These are phyloP conservation scores for Mormoops blainvillei DNA, from an alignment of 2,113 vertebrate genomes.

Conservation along the genomic window DNA sequence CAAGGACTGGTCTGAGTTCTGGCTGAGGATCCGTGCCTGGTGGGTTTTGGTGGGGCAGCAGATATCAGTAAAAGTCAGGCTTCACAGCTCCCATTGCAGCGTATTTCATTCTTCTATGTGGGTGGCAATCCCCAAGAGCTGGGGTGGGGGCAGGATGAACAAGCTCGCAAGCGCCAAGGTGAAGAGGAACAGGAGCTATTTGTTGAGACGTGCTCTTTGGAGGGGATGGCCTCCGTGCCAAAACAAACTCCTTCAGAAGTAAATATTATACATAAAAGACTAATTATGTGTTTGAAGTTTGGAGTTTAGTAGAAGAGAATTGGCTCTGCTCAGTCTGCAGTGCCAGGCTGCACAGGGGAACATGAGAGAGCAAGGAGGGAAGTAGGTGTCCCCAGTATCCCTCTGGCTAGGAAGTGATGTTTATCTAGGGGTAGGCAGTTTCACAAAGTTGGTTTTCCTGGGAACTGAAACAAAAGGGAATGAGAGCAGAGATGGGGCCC, in stretches of 20 bases:
- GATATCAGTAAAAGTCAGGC: neutral
- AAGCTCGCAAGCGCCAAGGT: slow-evolving; percentile 4
- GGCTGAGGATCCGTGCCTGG: neutral
- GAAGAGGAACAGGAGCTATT: slow-evolving; percentile 16
- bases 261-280: slow-evolving; percentile 42
- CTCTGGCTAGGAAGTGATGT: neutral
- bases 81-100: neutral
- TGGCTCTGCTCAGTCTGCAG: neutral
- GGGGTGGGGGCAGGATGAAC: neutral
- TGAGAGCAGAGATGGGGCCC: neutral
- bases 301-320: slow-evolving; percentile 3
- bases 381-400: neutral
- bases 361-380: neutral
- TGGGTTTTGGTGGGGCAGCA: neutral
- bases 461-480: neutral
- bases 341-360: neutral
- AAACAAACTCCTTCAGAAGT: slow-evolving; percentile 52
- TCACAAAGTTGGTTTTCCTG: neutral
- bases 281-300: slow-evolving; percentile 44
- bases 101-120: slow-evolving; percentile 16
- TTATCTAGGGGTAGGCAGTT: neutral
- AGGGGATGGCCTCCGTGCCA: slow-evolving; percentile 19
- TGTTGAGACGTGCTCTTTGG: slow-evolving; percentile 35
- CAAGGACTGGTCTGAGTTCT: neutral
- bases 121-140: neutral